These are phyloP conservation scores for Protobothrops flavoviridis DNA, from an alignment of 2,113 vertebrate genomes.

Conservation along the genomic window DNA sequence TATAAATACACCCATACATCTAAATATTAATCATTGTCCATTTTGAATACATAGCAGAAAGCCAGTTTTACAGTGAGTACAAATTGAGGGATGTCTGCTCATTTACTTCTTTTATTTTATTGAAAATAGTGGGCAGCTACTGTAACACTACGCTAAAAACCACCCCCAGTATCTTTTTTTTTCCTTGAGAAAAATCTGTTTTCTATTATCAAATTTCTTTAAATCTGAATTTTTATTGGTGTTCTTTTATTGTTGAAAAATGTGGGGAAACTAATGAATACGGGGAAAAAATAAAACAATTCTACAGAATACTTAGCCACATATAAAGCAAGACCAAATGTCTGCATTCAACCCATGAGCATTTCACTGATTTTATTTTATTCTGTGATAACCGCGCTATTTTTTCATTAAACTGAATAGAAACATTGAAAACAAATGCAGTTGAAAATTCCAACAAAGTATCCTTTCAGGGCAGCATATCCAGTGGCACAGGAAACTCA, in stretches of 20 bases:
- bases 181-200: background rate
- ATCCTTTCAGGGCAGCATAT: background rate
- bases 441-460: background rate
- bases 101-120: background rate
- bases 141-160: background rate
- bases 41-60: too few relatives aligned
- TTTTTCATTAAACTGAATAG: background rate
- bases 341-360: background rate
- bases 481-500: background rate
- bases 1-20: too few relatives aligned
- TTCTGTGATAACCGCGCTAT: background rate
- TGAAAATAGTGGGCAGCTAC: background rate
- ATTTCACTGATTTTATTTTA: background rate
- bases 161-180: background rate
- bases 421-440: background rate
- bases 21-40: too few relatives aligned
- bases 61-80: too few relatives aligned
- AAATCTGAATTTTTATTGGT: background rate
- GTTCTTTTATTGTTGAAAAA: background rate
- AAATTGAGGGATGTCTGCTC: background rate
- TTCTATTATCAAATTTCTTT: background rate
- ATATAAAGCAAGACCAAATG: background rate
- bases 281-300: background rate
- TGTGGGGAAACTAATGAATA: background rate
- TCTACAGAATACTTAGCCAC: background rate